phyloP scores from a whole-genome alignment of 2,888 invertebrate genomes.

The Acrocera orbiculus region DNA sequence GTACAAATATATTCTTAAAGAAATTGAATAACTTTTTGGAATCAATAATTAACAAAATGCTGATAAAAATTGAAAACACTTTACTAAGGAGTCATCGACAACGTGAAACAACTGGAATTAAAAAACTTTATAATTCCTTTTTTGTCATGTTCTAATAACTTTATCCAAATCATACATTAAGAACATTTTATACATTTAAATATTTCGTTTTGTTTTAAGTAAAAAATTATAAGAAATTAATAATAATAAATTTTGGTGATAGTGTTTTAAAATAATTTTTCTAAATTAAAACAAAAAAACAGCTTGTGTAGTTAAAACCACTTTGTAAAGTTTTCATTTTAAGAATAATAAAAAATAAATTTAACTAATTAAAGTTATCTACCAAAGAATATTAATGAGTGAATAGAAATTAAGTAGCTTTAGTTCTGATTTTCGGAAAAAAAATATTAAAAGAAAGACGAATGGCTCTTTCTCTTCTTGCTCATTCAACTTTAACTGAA shows the following conservation, averaged over 20 bases:
- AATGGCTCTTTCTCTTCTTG: slow-evolving; percentile 31
- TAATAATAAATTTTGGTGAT: not conserved
- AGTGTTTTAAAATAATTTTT: not conserved
- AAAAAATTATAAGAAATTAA: not conserved
- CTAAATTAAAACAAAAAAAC: too few relatives aligned
- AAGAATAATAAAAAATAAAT: slow-evolving; percentile 4
- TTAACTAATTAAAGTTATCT: slow-evolving; percentile 7
- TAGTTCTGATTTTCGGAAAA: not conserved
- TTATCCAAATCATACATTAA: too few relatives aligned
- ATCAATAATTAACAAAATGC: slow-evolving; percentile 40
- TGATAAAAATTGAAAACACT: slow-evolving; percentile 52
- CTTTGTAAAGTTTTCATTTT: not conserved
- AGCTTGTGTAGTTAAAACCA: too few relatives aligned
- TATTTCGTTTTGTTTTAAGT: too few relatives aligned
- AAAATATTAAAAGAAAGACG: slow-evolving; percentile 13
- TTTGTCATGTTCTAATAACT: slow-evolving; percentile 63
- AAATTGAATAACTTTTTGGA: slow-evolving; percentile 2
- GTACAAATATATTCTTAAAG: too few relatives aligned
- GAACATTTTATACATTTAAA: too few relatives aligned
- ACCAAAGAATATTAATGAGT: too few relatives aligned
- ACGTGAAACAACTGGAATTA: slow-evolving; percentile 67
- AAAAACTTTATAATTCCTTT: slow-evolving; percentile 73
- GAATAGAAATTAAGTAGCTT: too few relatives aligned
- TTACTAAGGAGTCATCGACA: slow-evolving; percentile 66
- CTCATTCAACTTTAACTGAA: slow-evolving; percentile 26